phyloP scores from a whole-genome alignment of 64 coral and sea anemone genomes.

The Cladopsammia gracilis region DNA sequence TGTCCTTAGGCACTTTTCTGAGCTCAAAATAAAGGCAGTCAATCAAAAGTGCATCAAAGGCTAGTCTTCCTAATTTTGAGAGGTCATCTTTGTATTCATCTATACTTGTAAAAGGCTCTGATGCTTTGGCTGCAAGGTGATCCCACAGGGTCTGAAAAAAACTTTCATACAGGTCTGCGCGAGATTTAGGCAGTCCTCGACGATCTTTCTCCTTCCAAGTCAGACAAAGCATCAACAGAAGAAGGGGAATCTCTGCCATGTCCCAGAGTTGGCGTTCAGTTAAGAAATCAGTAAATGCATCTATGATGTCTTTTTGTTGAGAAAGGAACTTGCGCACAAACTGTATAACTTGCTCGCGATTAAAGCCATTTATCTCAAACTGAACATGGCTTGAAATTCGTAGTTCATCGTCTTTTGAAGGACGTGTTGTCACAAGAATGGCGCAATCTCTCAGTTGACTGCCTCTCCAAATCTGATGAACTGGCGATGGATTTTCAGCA shows the following conservation, averaged over 20 bases:
- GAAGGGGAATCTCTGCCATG: constrained; percentile 58
- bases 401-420: constrained; percentile 25
- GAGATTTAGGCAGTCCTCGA: constrained; percentile 6
- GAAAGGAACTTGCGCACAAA: constrained; percentile 35
- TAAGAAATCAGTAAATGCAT: constrained; percentile 20
- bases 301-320: not conserved
- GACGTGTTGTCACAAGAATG: constrained; percentile 43
- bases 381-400: constrained; percentile 4
- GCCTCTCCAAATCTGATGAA: constrained; percentile 24
- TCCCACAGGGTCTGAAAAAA: constrained; percentile 27
- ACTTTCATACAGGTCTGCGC: constrained; percentile 45
- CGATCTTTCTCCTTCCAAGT: constrained; percentile 45
- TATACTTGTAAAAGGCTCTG: not conserved
- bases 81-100: constrained; percentile 38
- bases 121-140: not conserved
- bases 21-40: constrained; percentile 33
- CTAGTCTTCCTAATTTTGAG: constrained; percentile 38
- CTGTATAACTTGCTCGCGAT: not conserved
- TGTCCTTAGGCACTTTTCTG: not conserved
- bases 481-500: not conserved
- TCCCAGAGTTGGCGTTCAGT: not conserved
- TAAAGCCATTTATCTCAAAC: constrained; percentile 48
- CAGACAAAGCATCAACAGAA: constrained; percentile 55
- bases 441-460: not conserved
- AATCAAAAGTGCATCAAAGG: constrained; percentile 35